Evolutionary conservation across 2,888 invertebrate genomes (phyloP), one percentile per base, ranked within the genome.

Genomic region (Malthinus flaveolus): DNA sequence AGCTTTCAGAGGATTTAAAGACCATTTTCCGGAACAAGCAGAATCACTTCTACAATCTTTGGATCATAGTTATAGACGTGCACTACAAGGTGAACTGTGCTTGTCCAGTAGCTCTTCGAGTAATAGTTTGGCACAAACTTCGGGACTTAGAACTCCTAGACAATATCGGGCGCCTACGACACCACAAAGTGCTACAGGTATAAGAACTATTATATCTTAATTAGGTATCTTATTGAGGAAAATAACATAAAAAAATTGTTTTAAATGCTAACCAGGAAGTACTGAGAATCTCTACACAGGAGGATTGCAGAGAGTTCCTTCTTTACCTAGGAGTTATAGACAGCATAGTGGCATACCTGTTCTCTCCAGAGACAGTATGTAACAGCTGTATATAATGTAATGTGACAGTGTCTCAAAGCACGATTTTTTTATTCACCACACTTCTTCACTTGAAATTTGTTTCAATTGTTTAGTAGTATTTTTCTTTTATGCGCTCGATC

Each of bases 1-100:
- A 73, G 93, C 95, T n/a, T 97, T 88, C 79, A 90, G 91, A 86
- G 88, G 89, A 10, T 97, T 94, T 80, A 87, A 90, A 51, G 88
- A 90, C 1, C 92, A 94, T 74, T 97, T 97, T 80, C 93, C 94
- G 0, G 91, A 91, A 1, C 89, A 93, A 68, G 96, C 96, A 0
- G 96, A 97, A 62, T 82, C 84, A 23, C 80, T 98, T 64, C 85
- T 96, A 69, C 85, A 88, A 52, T 87, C 89, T 0, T 82, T 99
- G 48, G 98, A 98, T 74, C 84, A 89, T 1, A 86, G 83, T 48
- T 88, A 90, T 73, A 85, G 89, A 75, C 82, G 87, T 64, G 84
- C 86, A 58, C 75, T 91, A 32, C 77, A 78, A 66, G 77, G 78
- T 1, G 79, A 79, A 58, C 83, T 86, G 69, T 85, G 87, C 70